phyloP scores from a whole-genome alignment of 2,113 vertebrate genomes.

The Labrus mixtus region DNA sequence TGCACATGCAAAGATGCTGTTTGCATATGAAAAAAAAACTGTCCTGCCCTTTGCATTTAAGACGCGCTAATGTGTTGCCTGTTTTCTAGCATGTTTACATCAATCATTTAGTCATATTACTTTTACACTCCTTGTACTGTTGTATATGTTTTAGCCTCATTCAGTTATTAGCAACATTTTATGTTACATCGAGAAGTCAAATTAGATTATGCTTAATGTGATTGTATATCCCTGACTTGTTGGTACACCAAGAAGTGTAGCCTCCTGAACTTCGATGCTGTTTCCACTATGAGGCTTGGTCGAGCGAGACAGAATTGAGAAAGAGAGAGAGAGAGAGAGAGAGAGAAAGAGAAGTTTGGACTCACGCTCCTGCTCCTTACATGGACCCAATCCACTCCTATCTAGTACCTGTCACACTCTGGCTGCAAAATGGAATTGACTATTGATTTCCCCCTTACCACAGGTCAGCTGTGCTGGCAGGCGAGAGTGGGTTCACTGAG shows the following conservation, averaged over 20 bases:
- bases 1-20: background rate
- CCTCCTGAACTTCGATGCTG: slow-evolving; percentile 40
- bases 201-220: background rate
- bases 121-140: background rate
- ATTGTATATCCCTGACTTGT: background rate
- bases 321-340: slow-evolving; percentile 13
- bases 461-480: slow-evolving; percentile 79
- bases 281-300: slow-evolving; percentile 39
- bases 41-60: background rate
- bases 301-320: background rate
- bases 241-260: slow-evolving; percentile 22
- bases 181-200: slow-evolving; percentile 5
- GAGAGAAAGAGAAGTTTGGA: slow-evolving; percentile 46
- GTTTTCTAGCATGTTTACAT: background rate
- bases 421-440: slow-evolving; percentile 86
- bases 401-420: slow-evolving; percentile 85
- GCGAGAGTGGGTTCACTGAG: slow-evolving; percentile 58
- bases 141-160: background rate
- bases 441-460: slow-evolving; percentile 86
- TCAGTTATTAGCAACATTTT: background rate
- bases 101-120: background rate
- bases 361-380: slow-evolving; percentile 80
- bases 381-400: slow-evolving; percentile 84
- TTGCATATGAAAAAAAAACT: slow-evolving; percentile 1
- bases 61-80: background rate